Conservation (phyloP, 2,797 vertebrate species). For the Sciaenops ocellatus region DNA sequence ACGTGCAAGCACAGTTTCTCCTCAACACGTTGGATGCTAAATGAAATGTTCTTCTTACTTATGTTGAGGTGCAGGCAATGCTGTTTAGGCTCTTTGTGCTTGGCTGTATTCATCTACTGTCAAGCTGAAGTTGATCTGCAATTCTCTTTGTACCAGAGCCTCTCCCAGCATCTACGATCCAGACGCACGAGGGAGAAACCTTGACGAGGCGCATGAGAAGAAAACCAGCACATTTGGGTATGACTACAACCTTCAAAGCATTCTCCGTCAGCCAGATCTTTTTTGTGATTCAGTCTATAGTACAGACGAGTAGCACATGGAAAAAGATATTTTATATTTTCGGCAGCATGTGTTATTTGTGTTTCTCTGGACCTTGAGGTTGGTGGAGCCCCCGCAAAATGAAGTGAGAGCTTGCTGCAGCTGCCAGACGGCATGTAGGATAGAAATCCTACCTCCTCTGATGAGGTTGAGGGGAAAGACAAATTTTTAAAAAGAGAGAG, state of each 20-base stretch:
- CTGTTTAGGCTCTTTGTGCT: slow-evolving; percentile 78
- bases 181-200: slow-evolving; percentile 77
- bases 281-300: slow-evolving; percentile 59
- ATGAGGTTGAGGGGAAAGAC: slow-evolving; percentile 73
- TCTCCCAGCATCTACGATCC: slow-evolving; percentile 73
- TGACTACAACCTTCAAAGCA: slow-evolving; percentile 82
- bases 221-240: slow-evolving; percentile 79
- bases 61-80: slow-evolving; percentile 58
- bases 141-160: slow-evolving; percentile 84
- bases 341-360: slow-evolving; percentile 70
- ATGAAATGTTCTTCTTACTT: slow-evolving; percentile 50
- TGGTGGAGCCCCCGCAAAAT: slow-evolving; percentile 61
- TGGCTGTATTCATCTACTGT: slow-evolving; percentile 76
- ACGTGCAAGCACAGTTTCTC: slow-evolving; percentile 32
- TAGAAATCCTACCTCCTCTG: slow-evolving; percentile 70
- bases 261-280: slow-evolving; percentile 68
- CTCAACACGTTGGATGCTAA: slow-evolving; percentile 34
- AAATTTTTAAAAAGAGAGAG: slow-evolving; percentile 63
- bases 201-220: slow-evolving; percentile 78
- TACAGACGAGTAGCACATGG: slow-evolving; percentile 56
- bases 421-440: slow-evolving; percentile 61
- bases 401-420: slow-evolving; percentile 71
- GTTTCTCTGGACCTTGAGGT: slow-evolving; percentile 69
- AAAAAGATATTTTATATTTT: slow-evolving; percentile 69
- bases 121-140: slow-evolving; percentile 78